Percentiles rank a stretch among this genome's conserved stretches.
phyloP scores from a whole-genome alignment of 2,113 vertebrate genomes.

The Pluvianellus socialis region DNA sequence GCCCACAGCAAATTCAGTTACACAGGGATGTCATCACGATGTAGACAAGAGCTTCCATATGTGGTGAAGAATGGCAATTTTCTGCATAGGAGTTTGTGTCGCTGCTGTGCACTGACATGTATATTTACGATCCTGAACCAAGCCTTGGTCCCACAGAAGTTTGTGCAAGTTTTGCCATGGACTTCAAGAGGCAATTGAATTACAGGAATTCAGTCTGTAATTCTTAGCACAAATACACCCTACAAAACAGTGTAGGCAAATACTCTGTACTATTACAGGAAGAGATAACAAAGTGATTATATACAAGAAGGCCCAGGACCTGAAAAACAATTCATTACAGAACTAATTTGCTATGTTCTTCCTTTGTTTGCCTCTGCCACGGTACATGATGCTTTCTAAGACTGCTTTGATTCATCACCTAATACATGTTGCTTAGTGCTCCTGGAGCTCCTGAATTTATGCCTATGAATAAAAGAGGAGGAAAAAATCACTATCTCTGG shows the following conservation, averaged over 20 bases:
- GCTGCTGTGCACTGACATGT: not conserved
- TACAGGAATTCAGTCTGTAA: not conserved
- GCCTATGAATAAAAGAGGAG: not conserved
- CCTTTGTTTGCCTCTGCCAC: not conserved
- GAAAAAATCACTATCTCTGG: not conserved
- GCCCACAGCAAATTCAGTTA: not conserved
- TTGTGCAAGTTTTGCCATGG: not conserved
- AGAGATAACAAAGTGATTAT: not conserved
- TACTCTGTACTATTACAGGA: not conserved
- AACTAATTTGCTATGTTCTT: not conserved
- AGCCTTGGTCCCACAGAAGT: not conserved
- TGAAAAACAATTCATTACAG: not conserved
- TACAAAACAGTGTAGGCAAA: not conserved
- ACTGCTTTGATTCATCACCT: not conserved
- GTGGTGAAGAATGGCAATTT: not conserved
- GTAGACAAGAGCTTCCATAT: not conserved
- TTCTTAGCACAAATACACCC: not conserved
- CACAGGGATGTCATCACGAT: not conserved
- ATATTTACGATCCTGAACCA: not conserved
- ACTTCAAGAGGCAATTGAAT: not conserved
- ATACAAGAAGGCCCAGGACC: not conserved
- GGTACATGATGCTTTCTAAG: not conserved
- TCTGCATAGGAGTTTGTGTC: not conserved
- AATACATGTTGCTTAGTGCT: not conserved
- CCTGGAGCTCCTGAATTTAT: not conserved